phyloP scores from a whole-genome alignment of 2,113 vertebrate genomes.

The Piaya cayana region DNA sequence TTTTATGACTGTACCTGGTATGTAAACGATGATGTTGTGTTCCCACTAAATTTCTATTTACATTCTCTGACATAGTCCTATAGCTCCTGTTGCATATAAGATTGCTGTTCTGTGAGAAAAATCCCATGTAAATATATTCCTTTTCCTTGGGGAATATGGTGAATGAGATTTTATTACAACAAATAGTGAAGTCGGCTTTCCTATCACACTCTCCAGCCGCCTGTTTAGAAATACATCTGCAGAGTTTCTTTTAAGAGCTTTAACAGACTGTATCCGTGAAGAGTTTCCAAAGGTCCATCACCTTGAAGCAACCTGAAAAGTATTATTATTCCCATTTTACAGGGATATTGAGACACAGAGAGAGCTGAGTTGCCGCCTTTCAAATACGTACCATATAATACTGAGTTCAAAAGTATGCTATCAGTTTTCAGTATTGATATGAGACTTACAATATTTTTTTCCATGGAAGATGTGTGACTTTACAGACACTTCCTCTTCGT shows the following conservation, averaged over 20 bases:
- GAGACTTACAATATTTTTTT: neutral
- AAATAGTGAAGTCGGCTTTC: neutral
- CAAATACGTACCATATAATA: neutral
- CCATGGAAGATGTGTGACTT: fast-evolving
- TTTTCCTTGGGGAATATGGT: neutral
- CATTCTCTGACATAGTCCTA: neutral
- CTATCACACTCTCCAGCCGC: constrained; percentile 4
- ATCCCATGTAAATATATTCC: neutral
- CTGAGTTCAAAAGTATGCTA: neutral
- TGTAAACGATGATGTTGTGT: neutral
- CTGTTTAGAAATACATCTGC: neutral
- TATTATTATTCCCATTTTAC: neutral
- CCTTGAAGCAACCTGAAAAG: neutral
- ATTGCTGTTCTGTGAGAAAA: neutral
- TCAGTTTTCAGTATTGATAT: neutral
- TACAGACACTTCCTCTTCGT: neutral
- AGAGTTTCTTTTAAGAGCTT: neutral
- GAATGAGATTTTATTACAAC: neutral
- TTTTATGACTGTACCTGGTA: neutral
- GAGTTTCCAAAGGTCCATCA: neutral
- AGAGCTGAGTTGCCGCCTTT: neutral
- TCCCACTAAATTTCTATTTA: neutral
- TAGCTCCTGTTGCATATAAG: neutral
- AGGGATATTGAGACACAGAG: neutral
- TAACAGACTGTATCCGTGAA: neutral